Evolutionary conservation across 2,113 vertebrate species (phyloP).

Genomic region (Hippotragus niger): DNA sequence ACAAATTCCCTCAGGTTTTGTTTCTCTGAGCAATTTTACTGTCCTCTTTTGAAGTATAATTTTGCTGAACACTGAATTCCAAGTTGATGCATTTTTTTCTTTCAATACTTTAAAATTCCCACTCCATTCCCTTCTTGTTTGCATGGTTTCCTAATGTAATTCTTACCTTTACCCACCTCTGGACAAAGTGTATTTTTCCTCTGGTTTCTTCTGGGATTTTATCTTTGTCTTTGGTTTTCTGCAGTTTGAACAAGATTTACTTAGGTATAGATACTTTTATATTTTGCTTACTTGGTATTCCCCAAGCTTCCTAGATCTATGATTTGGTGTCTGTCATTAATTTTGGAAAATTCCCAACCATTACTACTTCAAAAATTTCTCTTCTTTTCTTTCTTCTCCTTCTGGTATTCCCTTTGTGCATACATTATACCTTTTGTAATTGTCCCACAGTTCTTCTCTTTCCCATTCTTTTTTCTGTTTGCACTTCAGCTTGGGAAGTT

Average conservation of each 20-base stretch:
- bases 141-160: background rate
- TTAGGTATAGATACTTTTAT: background rate
- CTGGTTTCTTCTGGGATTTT: background rate
- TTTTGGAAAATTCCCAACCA: background rate
- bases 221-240: background rate
- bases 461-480: background rate
- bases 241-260: background rate
- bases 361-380: background rate
- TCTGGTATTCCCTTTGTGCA: background rate
- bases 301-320: background rate
- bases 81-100: background rate
- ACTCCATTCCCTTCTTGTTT: background rate
- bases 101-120: background rate
- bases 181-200: background rate
- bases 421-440: background rate
- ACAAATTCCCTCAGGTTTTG: background rate
- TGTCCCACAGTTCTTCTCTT: background rate
- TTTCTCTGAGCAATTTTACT: background rate
- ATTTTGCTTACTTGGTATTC: background rate
- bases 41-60: background rate
- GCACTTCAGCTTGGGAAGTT: background rate
- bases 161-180: background rate
- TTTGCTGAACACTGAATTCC: background rate
- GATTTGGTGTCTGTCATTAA: background rate
- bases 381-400: background rate